Base-by-base conservation (phyloP, 1,140 invertebrate species). In the Drosophila novamexicana region DNA sequence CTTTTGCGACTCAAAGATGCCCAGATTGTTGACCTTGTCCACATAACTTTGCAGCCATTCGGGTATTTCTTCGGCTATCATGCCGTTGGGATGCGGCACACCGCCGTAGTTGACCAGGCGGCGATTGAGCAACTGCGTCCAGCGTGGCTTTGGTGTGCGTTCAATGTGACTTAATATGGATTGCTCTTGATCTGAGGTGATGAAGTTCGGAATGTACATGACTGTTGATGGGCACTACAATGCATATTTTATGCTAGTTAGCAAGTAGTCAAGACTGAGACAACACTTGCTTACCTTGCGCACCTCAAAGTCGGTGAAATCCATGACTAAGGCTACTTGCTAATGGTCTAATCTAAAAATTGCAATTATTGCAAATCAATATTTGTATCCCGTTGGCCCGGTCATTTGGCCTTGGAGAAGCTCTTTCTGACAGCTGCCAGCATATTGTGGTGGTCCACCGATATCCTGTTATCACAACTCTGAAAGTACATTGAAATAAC, bases 31-130 rank as follows among this genome's bases (percentile, higher is more conserved):
- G 42, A 99, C 95, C 93, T 95, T 96, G n/a, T 96, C 93, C 16
- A 97, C 93, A 81, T 96, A 97, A 7, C 81, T 93, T 73, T 95
- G 92, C 3, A 99, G 93, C 98, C 98, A 99, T 66, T 92, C 78
- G 18, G 98, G 98, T 78, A 99, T 95, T 75, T 94, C 92, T 93
- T 99, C 98, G n/a, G 96, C 95, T 75, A 99, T 95, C 97, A 99
- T 99, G 63, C 98, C 98, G 91, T 98, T 98, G 2, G 94, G 94
- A 92, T 98, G 97, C 6, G 98, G 98, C 45, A 98, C 93, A 0
- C 98, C 98, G 83, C 98, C 98, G 96, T 98, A 99, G 93, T 99
- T 99, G 93, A 99, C 98, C 9, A 99, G 93, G 77, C 98, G 94
- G 72, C 98, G 94, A 92, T 99, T 96, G 18, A 95, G 95, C 34